phyloP scores from a whole-genome alignment of 2,888 invertebrate genomes.

The Tricholauxania praeusta region DNA sequence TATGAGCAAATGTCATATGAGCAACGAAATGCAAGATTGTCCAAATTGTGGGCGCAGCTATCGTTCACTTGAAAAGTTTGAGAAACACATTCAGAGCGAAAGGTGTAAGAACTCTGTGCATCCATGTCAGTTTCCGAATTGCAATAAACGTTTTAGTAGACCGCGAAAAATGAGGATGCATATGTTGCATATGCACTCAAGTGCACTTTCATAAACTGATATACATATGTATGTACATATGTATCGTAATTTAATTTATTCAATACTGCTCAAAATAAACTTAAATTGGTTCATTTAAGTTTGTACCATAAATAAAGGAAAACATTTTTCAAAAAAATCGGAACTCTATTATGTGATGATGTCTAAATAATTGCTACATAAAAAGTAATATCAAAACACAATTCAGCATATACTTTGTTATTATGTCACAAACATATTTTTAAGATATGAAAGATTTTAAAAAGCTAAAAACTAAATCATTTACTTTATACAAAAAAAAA shows the following conservation, averaged over 20 bases:
- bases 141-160: slow-evolving; percentile 44
- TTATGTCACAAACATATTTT: too few species aligned
- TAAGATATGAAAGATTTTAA: too few species aligned
- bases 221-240: neutral
- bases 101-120: slow-evolving; percentile 39
- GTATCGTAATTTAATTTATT: neutral
- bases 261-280: too few species aligned
- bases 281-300: too few species aligned
- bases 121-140: slow-evolving; percentile 40
- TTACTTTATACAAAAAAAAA: too few species aligned
- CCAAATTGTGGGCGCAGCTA: slow-evolving; percentile 44
- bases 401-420: too few species aligned
- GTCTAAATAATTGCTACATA: too few species aligned
- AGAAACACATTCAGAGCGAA: slow-evolving; percentile 45
- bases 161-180: slow-evolving; percentile 43
- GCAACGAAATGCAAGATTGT: slow-evolving; percentile 43
- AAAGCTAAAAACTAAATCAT: too few species aligned
- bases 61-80: slow-evolving; percentile 44
- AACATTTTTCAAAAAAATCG: too few species aligned
- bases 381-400: too few species aligned
- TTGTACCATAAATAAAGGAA: too few species aligned
- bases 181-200: slow-evolving; percentile 42
- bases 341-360: too few species aligned
- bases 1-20: slow-evolving; percentile 42
- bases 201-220: neutral